Conservation (phyloP, 2,113 vertebrate species). For the Pipra filicauda region DNA sequence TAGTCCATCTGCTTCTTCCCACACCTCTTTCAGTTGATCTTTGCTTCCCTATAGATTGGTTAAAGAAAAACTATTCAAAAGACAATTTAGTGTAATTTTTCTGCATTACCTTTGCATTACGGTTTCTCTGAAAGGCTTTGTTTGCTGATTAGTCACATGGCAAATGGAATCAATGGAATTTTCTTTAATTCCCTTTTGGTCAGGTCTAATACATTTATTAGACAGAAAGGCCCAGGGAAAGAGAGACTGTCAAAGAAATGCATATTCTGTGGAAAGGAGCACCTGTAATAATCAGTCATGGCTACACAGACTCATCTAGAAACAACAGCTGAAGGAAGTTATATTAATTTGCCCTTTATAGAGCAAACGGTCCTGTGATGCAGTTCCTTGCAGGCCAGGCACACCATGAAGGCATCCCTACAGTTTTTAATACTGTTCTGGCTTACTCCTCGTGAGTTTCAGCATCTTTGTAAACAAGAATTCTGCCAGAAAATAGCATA, state of each 20-base stretch:
- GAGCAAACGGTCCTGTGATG: not conserved
- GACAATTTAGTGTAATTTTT: not conserved
- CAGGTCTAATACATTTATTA: not conserved
- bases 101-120: not conserved
- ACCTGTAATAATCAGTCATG: not conserved
- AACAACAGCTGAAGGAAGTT: not conserved
- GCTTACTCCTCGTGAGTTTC: not conserved
- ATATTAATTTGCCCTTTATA: not conserved
- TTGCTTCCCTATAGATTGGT: slow-evolving; percentile 87
- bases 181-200: not conserved
- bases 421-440: not conserved
- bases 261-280: not conserved
- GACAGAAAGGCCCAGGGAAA: not conserved
- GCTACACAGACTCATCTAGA: not conserved
- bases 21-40: slow-evolving; percentile 96
- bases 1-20: slow-evolving; percentile 95
- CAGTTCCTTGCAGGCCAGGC: not conserved
- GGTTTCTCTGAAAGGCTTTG: not conserved
- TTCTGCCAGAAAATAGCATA: not conserved
- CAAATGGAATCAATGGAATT: not conserved
- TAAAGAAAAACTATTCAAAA: slow-evolving; percentile 46
- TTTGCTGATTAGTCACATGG: not conserved
- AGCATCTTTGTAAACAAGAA: not conserved
- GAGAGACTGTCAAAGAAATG: not conserved
- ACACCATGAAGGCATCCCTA: not conserved